Evolutionary conservation across 2,113 vertebrate species (phyloP), one percentile per base, ranked within the genome.

Genomic region (Amphilophus citrinellus): DNA sequence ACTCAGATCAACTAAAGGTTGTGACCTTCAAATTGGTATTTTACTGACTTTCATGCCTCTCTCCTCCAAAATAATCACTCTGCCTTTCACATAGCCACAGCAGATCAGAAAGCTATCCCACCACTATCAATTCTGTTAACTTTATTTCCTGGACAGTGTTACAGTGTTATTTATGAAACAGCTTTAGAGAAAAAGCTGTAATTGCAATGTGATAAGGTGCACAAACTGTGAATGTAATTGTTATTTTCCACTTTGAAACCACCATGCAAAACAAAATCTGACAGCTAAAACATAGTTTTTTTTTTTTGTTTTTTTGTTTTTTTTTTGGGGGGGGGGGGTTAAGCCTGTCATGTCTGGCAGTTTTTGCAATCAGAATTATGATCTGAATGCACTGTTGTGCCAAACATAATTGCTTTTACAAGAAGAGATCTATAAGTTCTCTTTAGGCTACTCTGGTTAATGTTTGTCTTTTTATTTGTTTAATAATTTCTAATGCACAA

Each of bases 11-110:
- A 18, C 63, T 10, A 95, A 96, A 95, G 94, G 92, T 91, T 75
- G 20, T 82, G 92, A 92, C 94, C 94, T 95, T 95, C 91, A 92
- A 86, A 88, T 87, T 94, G 92, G 84, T 93, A 93, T 95, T 95
- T 94, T 58, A 84, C 80, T 90, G 80, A 80, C 93, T 95, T 93
- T 94, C 92, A 95, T 94, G 91, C 84, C 81, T 80, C 82, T 83
- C 61, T 73, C 53, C 66, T 88, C 42, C 6, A 63, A 85, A 84
- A 90, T 82, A 84, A 90, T 85, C 89, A 68, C 80, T 62, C 61
- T 77, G 84, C 86, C 77, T 82, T 84, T 83, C 71, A 88, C 84
- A 86, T 83, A 42, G n/a, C 24, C 24, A 5, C 42, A 11, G 44
- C 24, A 66, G 57, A 93, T 88, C 85, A 85, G 81, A 79, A 15